These are phyloP conservation scores for Operophtera brumata DNA, from an alignment of 2,888 invertebrate genomes.

Conservation along the genomic window DNA sequence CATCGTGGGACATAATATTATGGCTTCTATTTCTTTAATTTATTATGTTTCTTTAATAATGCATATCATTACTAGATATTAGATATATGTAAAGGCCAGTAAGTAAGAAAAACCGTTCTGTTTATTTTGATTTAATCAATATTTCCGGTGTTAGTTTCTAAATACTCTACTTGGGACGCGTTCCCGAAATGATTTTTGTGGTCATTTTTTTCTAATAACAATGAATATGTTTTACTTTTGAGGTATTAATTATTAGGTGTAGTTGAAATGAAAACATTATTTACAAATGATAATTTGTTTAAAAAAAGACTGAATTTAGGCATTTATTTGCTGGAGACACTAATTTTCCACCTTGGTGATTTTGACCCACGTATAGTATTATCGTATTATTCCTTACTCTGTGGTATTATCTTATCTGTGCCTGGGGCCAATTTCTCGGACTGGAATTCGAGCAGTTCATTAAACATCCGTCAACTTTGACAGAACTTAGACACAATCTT, in stretches of 20 bases:
- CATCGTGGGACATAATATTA: background rate
- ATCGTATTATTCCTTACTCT: too few species aligned
- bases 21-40: background rate
- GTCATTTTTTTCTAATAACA: background rate
- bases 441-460: too few species aligned
- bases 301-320: background rate
- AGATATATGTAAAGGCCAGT: background rate
- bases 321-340: background rate
- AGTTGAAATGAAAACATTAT: background rate
- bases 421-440: too few species aligned
- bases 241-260: background rate
- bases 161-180: background rate
- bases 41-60: background rate
- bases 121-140: conserved; percentile 1
- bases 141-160: background rate
- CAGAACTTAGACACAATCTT: too few species aligned
- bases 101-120: background rate
- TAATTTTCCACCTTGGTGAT: too few species aligned
- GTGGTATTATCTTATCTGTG: too few species aligned
- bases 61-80: background rate
- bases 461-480: too few species aligned
- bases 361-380: background rate
- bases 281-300: background rate
- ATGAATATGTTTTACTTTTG: background rate
- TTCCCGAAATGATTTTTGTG: conserved; percentile 5